A percentile compares a stretch with the other conserved stretches of the same genome.
Conservation (phyloP, 2,113 vertebrate species). For the Jacana jacana region DNA sequence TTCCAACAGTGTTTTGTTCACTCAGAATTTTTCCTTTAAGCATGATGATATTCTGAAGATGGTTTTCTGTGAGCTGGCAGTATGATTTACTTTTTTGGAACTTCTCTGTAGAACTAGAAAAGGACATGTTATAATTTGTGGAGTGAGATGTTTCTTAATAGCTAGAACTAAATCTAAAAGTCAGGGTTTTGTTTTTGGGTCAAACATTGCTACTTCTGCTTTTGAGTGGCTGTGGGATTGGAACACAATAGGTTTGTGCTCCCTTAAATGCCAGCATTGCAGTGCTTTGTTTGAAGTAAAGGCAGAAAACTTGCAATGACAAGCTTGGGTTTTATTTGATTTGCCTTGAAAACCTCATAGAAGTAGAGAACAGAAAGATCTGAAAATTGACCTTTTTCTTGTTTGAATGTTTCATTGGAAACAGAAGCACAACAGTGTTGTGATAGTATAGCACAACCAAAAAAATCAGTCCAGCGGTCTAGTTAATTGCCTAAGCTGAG, state of each 20-base stretch:
- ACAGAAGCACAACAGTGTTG: not conserved
- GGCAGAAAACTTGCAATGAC: not conserved
- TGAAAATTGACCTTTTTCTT: not conserved
- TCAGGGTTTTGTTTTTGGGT: not conserved
- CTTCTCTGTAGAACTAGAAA: not conserved
- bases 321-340: not conserved
- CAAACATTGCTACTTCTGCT: not conserved
- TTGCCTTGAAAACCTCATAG: not conserved
- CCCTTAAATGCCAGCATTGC: not conserved
- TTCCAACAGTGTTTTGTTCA: not conserved
- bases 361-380: not conserved
- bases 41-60: not conserved
- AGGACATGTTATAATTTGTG: not conserved
- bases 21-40: not conserved
- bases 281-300: not conserved
- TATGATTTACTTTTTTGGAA: not conserved
- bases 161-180: not conserved
- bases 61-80: not conserved
- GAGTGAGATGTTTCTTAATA: not conserved
- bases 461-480: not conserved
- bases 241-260: not conserved
- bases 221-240: not conserved
- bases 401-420: not conserved
- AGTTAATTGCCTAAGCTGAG: not conserved
- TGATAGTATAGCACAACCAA: not conserved